Base-by-base conservation (phyloP, 35 echinoderm and acorn worm genomes). In the Nesometra sesokonis region DNA sequence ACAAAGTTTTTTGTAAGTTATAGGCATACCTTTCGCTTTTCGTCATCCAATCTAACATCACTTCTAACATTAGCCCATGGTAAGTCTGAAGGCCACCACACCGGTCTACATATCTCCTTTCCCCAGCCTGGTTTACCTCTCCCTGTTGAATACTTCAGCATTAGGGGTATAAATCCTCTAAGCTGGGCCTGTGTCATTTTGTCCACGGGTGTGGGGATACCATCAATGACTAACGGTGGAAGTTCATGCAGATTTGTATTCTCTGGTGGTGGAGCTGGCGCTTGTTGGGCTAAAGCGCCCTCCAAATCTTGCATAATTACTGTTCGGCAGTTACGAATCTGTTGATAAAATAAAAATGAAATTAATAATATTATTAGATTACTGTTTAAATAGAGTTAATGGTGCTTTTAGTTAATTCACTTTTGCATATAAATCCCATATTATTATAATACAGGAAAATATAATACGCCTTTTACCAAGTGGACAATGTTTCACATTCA, bases 51-150 rank as follows among this genome's bases (percentile, higher is more conserved):
- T 27, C 96, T 82, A 29, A 90, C 96, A 86, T 99, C 96, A 88
- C 96, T 99, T 31, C 96, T 93, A 0, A 99, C 96, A 86, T 99
- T 94, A n/a, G 96, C 96, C 96, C 96, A 99, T 0, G 96, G 96
- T n/a, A 99, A 88, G 77, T 99, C 96, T 5, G 96, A 99, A 0
- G 96, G 96, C 96, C 96, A 99, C 96, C 96, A 99, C 13, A 94
- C 96, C 3, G 96, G 96, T 36, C 93, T 52, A 76, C 96, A 99
- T 79, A 89, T 94, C 77, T 99, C 96, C 79, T 99, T 99, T 4
- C 96, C 96, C 95, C 95, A 97, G 0, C 96, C 96, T 23, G 96
- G 96, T 84, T 99, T 99, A 0, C 96, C 96, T 47, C 96, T 83
- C 11, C 96, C 93, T 5, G 96, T 99, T 7, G 96, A 99, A 76